Conservation (phyloP, 2,113 vertebrate species). For the Fregata magnificens region DNA sequence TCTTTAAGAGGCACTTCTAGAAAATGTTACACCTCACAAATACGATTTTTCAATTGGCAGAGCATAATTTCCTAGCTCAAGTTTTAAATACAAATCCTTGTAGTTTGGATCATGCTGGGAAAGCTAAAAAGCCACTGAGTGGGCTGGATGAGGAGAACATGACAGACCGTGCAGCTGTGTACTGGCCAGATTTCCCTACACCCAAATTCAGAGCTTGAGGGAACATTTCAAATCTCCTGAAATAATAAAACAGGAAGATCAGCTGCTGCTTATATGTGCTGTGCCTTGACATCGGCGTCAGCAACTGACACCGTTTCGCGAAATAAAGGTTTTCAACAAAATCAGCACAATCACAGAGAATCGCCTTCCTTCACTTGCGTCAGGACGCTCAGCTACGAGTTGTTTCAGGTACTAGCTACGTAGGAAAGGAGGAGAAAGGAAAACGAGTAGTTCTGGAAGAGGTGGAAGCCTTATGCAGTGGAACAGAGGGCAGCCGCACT, state of each 20-base stretch:
- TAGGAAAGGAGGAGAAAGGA: not conserved
- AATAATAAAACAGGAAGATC: not conserved
- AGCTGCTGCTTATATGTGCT: not conserved
- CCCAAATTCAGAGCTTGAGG: not conserved
- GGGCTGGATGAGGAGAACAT: not conserved
- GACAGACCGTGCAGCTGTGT: not conserved
- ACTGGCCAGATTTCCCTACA: not conserved
- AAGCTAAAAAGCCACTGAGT: not conserved
- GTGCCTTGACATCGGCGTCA: not conserved
- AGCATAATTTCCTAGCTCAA: not conserved
- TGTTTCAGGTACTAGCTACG: fast-evolving
- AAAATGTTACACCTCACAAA: not conserved
- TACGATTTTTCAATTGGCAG: fast-evolving
- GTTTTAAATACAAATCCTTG: not conserved
- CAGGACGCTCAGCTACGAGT: not conserved
- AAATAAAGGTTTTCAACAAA: not conserved
- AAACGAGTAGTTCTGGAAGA: not conserved
- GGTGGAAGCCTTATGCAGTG: not conserved
- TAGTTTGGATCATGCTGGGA: not conserved
- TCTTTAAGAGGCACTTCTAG: not conserved
- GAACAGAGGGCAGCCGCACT: not conserved
- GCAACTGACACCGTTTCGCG: not conserved
- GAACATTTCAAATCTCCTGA: not conserved
- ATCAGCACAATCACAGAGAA: not conserved
- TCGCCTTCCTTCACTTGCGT: fast-evolving